Evolutionary conservation across 2,888 invertebrate species (phyloP).

Genomic region (Trypoxylon attenuatum): DNA sequence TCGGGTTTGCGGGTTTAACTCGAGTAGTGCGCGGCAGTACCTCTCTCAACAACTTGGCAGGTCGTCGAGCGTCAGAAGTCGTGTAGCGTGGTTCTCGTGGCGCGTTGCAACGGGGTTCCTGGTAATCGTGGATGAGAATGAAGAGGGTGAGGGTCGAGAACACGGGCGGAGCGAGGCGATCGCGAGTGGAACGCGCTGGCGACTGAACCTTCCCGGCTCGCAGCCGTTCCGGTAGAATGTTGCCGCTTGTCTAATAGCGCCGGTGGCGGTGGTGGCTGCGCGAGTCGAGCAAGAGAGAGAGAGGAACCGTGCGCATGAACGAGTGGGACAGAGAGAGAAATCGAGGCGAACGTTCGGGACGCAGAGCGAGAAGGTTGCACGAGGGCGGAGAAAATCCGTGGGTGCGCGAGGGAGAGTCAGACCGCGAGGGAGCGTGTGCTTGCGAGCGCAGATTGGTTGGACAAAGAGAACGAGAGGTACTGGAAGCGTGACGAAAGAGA

Average conservation of each 20-base stretch:
- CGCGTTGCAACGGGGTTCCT: background rate
- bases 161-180: slow-evolving; percentile 14
- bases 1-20: too few relatives aligned
- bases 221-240: slow-evolving; percentile 41
- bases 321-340: background rate
- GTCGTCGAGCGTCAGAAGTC: too few relatives aligned
- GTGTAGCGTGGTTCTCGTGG: too few relatives aligned
- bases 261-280: slow-evolving; percentile 27
- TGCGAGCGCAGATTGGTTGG: background rate
- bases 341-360: background rate
- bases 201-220: slow-evolving; percentile 50
- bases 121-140: too few relatives aligned
- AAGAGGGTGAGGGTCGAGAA: background rate
- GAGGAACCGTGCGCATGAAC: background rate
- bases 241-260: slow-evolving; percentile 42
- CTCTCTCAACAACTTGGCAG: too few relatives aligned
- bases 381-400: slow-evolving; percentile 3
- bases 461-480: background rate
- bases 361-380: slow-evolving; percentile 1
- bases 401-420: background rate
- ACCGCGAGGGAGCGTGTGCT: slow-evolving; percentile 5
- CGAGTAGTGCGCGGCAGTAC: too few relatives aligned
- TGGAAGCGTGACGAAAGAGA: background rate
- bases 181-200: slow-evolving; percentile 47
- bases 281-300: slow-evolving; percentile 37